Percentiles rank a stretch among this genome's conserved stretches.
phyloP scores from a whole-genome alignment of 2,113 vertebrate genomes.

The Geothlypis trichas region DNA sequence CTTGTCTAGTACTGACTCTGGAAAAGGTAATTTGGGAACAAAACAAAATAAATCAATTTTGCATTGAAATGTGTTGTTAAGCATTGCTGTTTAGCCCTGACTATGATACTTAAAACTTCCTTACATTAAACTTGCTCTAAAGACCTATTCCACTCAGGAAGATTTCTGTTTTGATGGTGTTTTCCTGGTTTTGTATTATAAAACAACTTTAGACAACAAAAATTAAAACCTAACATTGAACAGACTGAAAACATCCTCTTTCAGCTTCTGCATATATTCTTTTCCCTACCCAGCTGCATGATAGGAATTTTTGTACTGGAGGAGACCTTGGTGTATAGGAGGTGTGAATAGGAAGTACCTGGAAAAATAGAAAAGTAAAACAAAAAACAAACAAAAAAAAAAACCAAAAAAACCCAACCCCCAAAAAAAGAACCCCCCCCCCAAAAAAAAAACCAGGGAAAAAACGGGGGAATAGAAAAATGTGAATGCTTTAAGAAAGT shows the following conservation, averaged over 20 bases:
- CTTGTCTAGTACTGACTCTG: neutral
- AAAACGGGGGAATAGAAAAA: neutral
- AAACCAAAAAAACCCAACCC: accelerated
- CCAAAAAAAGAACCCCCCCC: neutral
- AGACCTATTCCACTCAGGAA: neutral
- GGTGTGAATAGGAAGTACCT: neutral
- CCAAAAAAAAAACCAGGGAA: accelerated
- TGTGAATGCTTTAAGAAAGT: neutral
- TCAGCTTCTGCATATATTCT: neutral
- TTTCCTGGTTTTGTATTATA: neutral
- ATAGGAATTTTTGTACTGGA: neutral
- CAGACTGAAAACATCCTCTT: neutral
- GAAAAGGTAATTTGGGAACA: neutral
- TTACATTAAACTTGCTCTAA: neutral
- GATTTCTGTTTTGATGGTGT: neutral
- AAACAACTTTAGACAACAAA: no score
- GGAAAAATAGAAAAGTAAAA: neutral
- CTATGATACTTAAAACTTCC: neutral
- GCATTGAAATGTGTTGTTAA: neutral
- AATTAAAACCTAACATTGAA: no score
- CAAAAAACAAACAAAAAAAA: accelerated
- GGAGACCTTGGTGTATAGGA: neutral
- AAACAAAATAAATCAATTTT: neutral
- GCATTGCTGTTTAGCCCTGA: neutral
- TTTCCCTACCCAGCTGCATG: neutral